A percentile compares a stretch with the other conserved stretches of the same genome.
These are phyloP conservation scores for Poeciliopsis gracilis DNA, from an alignment of 2,797 vertebrate species.

Conservation along the genomic window DNA sequence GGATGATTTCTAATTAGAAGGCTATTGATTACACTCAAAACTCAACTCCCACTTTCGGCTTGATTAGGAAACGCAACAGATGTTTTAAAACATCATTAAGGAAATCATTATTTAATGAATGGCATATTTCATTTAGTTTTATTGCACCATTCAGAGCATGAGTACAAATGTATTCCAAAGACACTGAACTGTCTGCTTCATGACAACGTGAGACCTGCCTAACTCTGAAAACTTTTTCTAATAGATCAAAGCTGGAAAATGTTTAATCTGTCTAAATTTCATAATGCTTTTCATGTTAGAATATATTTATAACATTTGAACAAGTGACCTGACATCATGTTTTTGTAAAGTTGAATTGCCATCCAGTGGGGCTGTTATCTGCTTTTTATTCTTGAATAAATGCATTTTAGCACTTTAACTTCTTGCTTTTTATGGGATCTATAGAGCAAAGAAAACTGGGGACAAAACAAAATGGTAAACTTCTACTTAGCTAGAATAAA, in stretches of 20 bases:
- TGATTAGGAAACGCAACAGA: slow-evolving; percentile 67
- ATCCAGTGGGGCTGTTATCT: neutral
- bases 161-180: slow-evolving; percentile 34
- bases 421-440: neutral
- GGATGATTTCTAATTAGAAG: slow-evolving; percentile 73
- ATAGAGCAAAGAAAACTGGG: neutral
- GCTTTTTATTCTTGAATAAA: neutral
- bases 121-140: slow-evolving; percentile 51
- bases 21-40: slow-evolving; percentile 75
- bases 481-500: slow-evolving; percentile 4
- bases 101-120: slow-evolving; percentile 60
- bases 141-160: slow-evolving; percentile 33
- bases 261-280: neutral
- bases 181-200: slow-evolving; percentile 34
- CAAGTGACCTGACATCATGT: neutral
- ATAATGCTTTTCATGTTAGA: neutral
- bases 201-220: neutral
- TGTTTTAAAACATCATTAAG: slow-evolving; percentile 64
- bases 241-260: neutral
- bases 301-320: neutral
- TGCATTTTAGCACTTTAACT: neutral
- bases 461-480: neutral
- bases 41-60: slow-evolving; percentile 54
- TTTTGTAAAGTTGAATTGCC: neutral
- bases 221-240: slow-evolving; percentile 11